These are phyloP conservation scores for Eucriotettix oculatus DNA, from an alignment of 2,888 invertebrate genomes.

Conservation along the genomic window DNA sequence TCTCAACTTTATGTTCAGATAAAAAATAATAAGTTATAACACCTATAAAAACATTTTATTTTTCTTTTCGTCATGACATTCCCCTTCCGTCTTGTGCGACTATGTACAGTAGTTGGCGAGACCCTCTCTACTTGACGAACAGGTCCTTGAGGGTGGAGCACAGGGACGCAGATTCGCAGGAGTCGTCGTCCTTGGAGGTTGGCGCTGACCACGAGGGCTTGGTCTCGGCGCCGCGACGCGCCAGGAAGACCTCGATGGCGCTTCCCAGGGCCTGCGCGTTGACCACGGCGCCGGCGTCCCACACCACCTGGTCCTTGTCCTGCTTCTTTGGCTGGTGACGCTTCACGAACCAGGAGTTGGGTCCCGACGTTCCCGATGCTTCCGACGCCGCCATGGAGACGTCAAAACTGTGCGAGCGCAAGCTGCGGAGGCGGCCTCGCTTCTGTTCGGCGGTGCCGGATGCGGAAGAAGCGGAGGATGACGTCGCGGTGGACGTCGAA, in stretches of 20 bases:
- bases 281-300: constrained; percentile 64
- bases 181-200: constrained; percentile 43
- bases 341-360: constrained; percentile 60
- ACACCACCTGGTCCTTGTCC: constrained; percentile 39
- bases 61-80: neutral
- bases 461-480: neutral
- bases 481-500: neutral
- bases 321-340: constrained; percentile 50
- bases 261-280: constrained; percentile 67
- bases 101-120: no score
- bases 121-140: constrained; percentile 52
- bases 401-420: constrained; percentile 72
- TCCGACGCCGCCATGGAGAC: constrained; percentile 38
- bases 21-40: neutral
- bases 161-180: constrained; percentile 56
- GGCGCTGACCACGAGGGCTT: constrained; percentile 16
- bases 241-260: constrained; percentile 67
- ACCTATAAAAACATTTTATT: neutral
- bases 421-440: constrained; percentile 42
- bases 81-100: no score
- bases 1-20: neutral
- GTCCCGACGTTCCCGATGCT: constrained; percentile 19
- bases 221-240: constrained; percentile 19
- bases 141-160: constrained; percentile 74
- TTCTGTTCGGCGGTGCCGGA: constrained; percentile 27